A percentile compares a stretch with the other conserved stretches of the same genome.
phyloP scores from a whole-genome alignment of 2,888 invertebrate species.

The Ctenicera cuprea region DNA sequence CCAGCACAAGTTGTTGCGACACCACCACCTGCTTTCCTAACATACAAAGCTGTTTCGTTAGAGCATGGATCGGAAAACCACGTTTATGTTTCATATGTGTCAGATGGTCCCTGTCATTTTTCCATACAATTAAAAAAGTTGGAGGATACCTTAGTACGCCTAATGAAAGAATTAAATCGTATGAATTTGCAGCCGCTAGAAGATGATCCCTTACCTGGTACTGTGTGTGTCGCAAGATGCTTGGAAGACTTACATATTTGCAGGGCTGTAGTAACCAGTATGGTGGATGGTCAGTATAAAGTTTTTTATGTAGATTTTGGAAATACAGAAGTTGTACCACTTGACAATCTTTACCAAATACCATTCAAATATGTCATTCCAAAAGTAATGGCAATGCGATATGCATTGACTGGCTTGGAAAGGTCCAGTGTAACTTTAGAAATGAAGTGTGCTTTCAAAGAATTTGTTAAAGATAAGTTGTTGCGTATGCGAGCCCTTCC shows the following conservation, averaged over 20 bases:
- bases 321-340: conserved; percentile 83
- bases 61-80: conserved; percentile 78
- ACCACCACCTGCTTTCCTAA: conserved; percentile 72
- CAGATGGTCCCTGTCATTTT: conserved; percentile 87
- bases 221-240: conserved; percentile 85
- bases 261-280: conserved; percentile 85
- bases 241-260: conserved; percentile 82
- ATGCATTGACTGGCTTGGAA: conserved; percentile 83
- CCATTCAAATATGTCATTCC: conserved; percentile 83
- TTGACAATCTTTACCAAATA: conserved; percentile 84
- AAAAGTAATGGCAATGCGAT: conserved; percentile 85
- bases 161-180: conserved; percentile 84
- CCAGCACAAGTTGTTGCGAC: conserved; percentile 66
- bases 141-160: conserved; percentile 77
- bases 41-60: conserved; percentile 76
- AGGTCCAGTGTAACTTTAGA: conserved; percentile 74
- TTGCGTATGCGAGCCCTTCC: conserved; percentile 81
- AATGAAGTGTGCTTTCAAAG: conserved; percentile 83
- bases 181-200: conserved; percentile 77
- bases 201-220: conserved; percentile 83
- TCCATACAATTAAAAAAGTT: conserved; percentile 82
- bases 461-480: conserved; percentile 79
- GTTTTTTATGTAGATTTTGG: conserved; percentile 89
- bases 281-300: conserved; percentile 83
- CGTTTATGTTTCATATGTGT: conserved; percentile 84